Percentiles rank a stretch among this genome's conserved stretches.
These are phyloP conservation scores for Polyommatus iphigenia DNA, from an alignment of 2,888 invertebrate species.

Conservation along the genomic window DNA sequence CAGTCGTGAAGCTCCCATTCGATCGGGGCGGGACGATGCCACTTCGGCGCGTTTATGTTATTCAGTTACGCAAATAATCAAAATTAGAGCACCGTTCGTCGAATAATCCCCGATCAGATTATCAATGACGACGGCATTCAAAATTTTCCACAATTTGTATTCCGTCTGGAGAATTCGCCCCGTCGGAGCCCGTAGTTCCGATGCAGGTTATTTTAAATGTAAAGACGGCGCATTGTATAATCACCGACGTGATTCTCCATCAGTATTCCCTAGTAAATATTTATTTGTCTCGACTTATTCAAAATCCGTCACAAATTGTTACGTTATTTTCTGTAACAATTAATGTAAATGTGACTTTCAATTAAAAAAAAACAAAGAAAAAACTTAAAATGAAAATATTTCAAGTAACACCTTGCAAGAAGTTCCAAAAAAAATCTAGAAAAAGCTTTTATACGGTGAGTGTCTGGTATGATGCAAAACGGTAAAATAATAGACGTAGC, in stretches of 20 bases:
- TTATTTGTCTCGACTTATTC: conserved; percentile 65
- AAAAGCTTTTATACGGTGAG: no score
- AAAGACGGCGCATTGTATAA: conserved; percentile 76
- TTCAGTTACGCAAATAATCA: conserved; percentile 37
- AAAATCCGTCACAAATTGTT: conserved; percentile 29
- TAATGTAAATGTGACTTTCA: background rate
- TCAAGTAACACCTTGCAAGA: no score
- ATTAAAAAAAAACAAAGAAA: background rate
- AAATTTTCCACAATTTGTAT: conserved; percentile 77
- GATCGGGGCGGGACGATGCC: background rate
- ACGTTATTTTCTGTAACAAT: conserved; percentile 2
- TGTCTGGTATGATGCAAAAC: no score
- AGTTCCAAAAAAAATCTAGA: no score
- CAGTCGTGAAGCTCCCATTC: background rate
- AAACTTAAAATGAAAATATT: no score
- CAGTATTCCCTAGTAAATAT: conserved; percentile 74
- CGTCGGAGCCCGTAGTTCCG: conserved; percentile 66
- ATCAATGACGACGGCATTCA: conserved; percentile 61
- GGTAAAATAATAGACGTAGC: no score
- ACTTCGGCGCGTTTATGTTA: background rate
- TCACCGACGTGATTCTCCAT: conserved; percentile 74
- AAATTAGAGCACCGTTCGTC: conserved; percentile 45
- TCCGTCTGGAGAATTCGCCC: conserved; percentile 71
- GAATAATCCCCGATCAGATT: conserved; percentile 52
- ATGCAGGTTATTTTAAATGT: conserved; percentile 77